Evolutionary conservation across 2,113 vertebrate genomes (phyloP).

Genomic region (Dinomys branickii): DNA sequence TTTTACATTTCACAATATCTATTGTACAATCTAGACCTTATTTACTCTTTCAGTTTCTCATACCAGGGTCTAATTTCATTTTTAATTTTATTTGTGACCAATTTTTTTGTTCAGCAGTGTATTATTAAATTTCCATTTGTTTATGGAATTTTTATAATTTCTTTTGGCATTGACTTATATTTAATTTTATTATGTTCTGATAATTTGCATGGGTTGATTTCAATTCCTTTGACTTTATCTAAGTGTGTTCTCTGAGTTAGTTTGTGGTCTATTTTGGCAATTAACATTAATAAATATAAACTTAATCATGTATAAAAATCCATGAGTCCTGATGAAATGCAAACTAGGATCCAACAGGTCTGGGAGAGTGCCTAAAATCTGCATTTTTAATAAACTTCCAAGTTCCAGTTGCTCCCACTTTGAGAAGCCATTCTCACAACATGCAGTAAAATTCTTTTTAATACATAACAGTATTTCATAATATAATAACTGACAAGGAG

Average conservation of each 20-base stretch:
- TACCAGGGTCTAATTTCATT: not conserved
- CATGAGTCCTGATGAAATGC: not conserved
- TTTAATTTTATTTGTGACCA: not conserved
- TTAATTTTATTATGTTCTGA: not conserved
- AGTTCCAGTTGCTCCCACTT: not conserved
- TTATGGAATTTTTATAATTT: not conserved
- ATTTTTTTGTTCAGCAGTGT: not conserved
- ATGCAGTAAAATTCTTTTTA: not conserved
- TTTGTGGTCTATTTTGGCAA: not conserved
- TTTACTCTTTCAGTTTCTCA: not conserved
- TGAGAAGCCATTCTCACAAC: not conserved
- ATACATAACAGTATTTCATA: not conserved
- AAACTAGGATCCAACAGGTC: not conserved
- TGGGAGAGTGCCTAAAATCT: not conserved
- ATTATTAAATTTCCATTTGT: not conserved
- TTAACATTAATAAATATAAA: not conserved
- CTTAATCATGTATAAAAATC: not conserved
- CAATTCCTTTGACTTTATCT: not conserved
- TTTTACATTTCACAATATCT: not conserved
- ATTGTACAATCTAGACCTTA: not conserved
- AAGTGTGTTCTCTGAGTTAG: not conserved
- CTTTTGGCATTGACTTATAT: not conserved
- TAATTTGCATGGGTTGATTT: not conserved
- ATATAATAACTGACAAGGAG: not conserved
- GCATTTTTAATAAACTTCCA: not conserved